phyloP scores from a whole-genome alignment of 2,113 vertebrate species.

The Bujurquina vittata region DNA sequence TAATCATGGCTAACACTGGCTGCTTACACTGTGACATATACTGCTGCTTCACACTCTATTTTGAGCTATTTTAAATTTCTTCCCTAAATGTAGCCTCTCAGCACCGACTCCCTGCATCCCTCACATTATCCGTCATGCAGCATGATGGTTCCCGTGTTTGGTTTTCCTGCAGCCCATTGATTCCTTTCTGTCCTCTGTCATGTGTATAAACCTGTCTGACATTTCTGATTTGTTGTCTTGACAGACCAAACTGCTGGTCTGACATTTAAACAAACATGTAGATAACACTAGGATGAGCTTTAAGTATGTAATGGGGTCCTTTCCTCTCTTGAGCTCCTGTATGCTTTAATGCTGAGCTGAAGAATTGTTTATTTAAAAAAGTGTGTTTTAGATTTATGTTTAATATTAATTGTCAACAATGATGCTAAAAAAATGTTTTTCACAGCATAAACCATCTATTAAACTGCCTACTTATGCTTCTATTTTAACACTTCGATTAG shows the following conservation, averaged over 20 bases:
- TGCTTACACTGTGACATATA: slow-evolving; percentile 7
- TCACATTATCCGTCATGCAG: slow-evolving; percentile 2
- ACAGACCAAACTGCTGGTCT: not conserved
- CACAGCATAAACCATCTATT: too few species aligned
- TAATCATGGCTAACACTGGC: slow-evolving; percentile 34
- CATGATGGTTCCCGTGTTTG: not conserved
- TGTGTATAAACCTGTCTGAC: slow-evolving; percentile 4
- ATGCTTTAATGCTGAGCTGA: not conserved
- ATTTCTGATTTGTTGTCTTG: not conserved
- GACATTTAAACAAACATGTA: not conserved
- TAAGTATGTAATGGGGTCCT: not conserved
- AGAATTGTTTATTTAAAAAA: too few species aligned
- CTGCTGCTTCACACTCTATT: slow-evolving; percentile 5
- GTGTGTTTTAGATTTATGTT: not conserved
- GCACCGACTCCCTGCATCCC: not conserved
- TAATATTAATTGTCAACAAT: not conserved
- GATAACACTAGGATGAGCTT: not conserved
- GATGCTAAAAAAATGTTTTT: not conserved
- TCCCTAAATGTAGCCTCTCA: slow-evolving; percentile 24
- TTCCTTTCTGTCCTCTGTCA: not conserved
- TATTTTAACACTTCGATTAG: too few species aligned
- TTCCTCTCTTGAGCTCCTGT: not conserved
- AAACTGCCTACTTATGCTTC: too few species aligned
- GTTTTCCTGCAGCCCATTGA: not conserved
- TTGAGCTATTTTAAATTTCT: not conserved